Conservation (phyloP, 2,113 vertebrate species). For the Oxyruncus cristatus region DNA sequence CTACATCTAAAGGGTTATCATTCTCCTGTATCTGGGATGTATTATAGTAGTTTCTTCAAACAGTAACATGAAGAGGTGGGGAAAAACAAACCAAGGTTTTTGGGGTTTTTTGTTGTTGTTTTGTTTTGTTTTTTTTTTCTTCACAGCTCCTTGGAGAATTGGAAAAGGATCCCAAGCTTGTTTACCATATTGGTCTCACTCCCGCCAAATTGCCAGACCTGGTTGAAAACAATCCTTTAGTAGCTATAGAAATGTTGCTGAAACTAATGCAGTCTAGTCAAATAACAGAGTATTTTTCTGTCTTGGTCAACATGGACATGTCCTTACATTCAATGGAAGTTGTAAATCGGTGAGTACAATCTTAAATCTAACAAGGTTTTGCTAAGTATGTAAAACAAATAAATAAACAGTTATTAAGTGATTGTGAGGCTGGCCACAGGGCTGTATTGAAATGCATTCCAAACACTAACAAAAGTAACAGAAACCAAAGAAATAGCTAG, state of each 20-base stretch:
- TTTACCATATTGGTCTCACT: constrained; percentile 95
- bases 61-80: neutral
- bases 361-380: neutral
- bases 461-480: neutral
- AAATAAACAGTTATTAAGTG: neutral
- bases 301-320: constrained; percentile 99
- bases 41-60: neutral
- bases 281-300: constrained; percentile 98
- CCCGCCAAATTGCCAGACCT: constrained; percentile 95
- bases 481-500: neutral
- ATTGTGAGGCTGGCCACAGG: neutral
- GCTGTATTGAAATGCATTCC: neutral
- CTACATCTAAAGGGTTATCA: neutral
- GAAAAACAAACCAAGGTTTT: neutral
- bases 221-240: constrained; percentile 97
- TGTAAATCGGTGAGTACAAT: constrained; percentile 87
- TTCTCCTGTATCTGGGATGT: neutral
- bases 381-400: neutral
- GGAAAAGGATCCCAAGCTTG: constrained; percentile 96
- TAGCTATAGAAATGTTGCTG: constrained; percentile 97
- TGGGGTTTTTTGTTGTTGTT: neutral
- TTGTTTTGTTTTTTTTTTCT: neutral
- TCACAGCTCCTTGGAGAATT: constrained; percentile 91
- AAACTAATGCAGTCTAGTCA: constrained; percentile 99
- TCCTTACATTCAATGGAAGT: constrained; percentile 99